Evolutionary conservation across 1,140 invertebrate species (phyloP), one percentile per base, ranked within the genome.

Genomic region (Heliconius melpomene): DNA sequence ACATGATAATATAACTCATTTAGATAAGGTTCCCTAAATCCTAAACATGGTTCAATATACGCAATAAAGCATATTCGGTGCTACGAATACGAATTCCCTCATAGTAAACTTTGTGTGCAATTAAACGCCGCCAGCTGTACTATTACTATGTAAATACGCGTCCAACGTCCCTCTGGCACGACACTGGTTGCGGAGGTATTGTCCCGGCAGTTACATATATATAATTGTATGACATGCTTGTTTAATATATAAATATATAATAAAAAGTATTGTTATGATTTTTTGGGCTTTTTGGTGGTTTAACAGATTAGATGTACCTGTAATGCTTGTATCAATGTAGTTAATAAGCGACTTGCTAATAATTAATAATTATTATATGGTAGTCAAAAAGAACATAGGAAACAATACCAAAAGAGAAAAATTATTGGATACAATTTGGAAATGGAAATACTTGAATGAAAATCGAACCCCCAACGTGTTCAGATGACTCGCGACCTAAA

Each of bases 121-220:
- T 92, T 92, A 92, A 91, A 89, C 83, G 82, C 87, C 81, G 85
- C 84, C 83, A 82, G 84, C 82, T 79, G 76, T 82, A 80, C 85
- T 84, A 92, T 92, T 92, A 90, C 85, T 88, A 92, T 92, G 91
- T 88, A 92, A 91, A 92, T 92, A 87, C 52, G n/a, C 60, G 78
- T 80, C 81, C 85, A 86, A 89, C 87, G 88, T 86, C 81, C 82
- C 74, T 75, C 79, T 66, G 73, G 46, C 82, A 84, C 82, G 79
- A 81, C 29, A 66, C 46, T 75, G 38, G 60, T 72, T 72, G 78
- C 38, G 32, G n/a, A 66, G 54, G 23, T 57, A 72, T 40, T 72
- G 71, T 36, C 71, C 18, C 32, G 20, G 54, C 11, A 11, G 11
- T 26, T 66, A 29, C 29, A 26, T 29, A 29, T 6, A 26, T 29